Conservation (phyloP, 64 coral and sea anemone species). For the Pachyseris speciosa region DNA sequence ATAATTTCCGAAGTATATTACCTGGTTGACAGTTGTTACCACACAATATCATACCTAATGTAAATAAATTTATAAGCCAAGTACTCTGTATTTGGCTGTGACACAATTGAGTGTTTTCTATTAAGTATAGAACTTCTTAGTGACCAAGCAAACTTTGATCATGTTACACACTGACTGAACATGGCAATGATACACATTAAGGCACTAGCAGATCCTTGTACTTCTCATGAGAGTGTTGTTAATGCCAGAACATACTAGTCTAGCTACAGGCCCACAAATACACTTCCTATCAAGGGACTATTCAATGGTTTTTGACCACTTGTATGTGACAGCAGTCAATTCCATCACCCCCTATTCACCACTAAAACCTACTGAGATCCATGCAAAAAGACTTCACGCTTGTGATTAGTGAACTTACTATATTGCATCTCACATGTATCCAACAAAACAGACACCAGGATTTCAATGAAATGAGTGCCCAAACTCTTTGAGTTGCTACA, state of each 20-base stretch:
- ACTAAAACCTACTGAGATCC: conserved; percentile 7
- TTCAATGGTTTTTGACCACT: not conserved
- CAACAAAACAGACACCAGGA: not conserved
- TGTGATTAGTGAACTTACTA: not conserved
- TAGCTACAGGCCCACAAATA: no score
- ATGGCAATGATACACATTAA: not conserved
- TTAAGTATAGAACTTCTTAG: not conserved
- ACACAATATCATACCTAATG: no score
- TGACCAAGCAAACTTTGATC: not conserved
- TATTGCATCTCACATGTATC: not conserved
- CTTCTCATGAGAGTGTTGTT: not conserved
- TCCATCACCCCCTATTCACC: not conserved
- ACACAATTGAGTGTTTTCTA: no score
- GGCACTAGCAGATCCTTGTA: not conserved
- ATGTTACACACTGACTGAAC: conserved; percentile 4
- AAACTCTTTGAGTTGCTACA: not conserved
- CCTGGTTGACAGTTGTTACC: no score
- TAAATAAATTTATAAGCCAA: no score
- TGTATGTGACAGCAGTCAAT: not conserved
- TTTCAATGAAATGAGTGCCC: not conserved
- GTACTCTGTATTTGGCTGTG: no score
- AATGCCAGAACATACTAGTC: not conserved
- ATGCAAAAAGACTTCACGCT: not conserved
- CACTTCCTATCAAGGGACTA: no score
- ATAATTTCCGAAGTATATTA: no score